Base-by-base conservation (phyloP, 53 echinoderm and acorn worm species). In the Mesocentrotus franciscanus region DNA sequence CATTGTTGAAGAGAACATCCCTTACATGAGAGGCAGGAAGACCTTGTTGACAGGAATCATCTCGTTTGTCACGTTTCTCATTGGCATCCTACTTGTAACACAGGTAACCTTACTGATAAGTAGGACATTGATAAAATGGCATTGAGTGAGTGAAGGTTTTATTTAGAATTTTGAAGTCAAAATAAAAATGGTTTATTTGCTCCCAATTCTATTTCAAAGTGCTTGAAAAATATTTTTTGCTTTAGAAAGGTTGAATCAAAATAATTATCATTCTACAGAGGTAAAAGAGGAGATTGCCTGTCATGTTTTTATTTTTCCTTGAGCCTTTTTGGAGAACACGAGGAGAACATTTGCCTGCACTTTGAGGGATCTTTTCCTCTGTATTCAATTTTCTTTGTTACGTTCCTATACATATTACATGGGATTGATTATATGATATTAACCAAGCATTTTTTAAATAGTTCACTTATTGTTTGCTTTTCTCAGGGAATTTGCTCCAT, bases 51-150 rank as follows among this genome's bases (percentile, higher is more conserved):
- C 97, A 13, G 76, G 96, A 16, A 60, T 92, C 11, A 61, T 96
- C n/a, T 97, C 95, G 9, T 92, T 94, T 24, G 64, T 95, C 27
- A 95, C 95, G 22, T 97, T 97, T 91, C 85, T 97, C 33, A 89
- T 95, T n/a, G 97, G 96, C 9, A 90, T 97, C 0, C 97, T 97
- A 9, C 90, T 96, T 74, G 96, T 96, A 2, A 97, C 97, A 30
- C 94, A 96, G 96, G 97, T 97, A 81, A 74, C 49, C 49, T 49
- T 4, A 49, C 49, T 49, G 49, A 49, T 49, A 49, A 49, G 49
- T 49, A 49, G 49, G 49, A 49, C 49, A 49, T 6, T 49, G 49
- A 49, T 49, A 4, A 49, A 49, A 49, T 49, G 49, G 49, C 49
- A 49, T 49, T 49, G 49, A 49, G 49, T 49, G 49, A 49, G 49